phyloP scores from a whole-genome alignment of 2,797 vertebrate genomes.

The Poecilia wingei region DNA sequence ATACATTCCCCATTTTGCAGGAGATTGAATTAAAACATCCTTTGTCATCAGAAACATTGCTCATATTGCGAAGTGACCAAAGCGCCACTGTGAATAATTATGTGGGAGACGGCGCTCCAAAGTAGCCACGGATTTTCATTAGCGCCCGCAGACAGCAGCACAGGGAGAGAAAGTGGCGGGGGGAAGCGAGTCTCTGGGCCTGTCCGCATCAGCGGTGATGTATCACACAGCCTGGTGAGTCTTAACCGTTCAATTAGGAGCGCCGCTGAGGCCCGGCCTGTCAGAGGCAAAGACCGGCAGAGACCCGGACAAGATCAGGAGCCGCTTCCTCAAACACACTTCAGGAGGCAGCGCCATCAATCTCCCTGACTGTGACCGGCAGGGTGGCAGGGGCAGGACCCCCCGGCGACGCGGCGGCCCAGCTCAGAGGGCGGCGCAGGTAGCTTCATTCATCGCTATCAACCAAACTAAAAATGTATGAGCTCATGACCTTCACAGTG shows the following conservation, averaged over 20 bases:
- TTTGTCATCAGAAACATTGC: conserved; percentile 72
- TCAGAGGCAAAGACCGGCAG: conserved; percentile 62
- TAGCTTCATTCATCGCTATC: conserved; percentile 75
- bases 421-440: conserved; percentile 64
- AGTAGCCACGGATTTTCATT: conserved; percentile 73
- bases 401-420: conserved; percentile 44
- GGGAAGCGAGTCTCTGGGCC: conserved; percentile 39
- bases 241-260: conserved; percentile 80
- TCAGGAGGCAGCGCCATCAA: conserved; percentile 64
- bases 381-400: conserved; percentile 56
- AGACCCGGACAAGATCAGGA: conserved; percentile 77
- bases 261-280: conserved; percentile 69
- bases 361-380: conserved; percentile 67
- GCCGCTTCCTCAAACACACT: conserved; percentile 75
- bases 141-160: conserved; percentile 60
- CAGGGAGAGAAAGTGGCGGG: conserved; percentile 17
- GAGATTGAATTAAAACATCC: conserved; percentile 70
- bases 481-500: conserved; percentile 77
- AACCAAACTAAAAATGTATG: conserved; percentile 73
- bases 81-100: conserved; percentile 61
- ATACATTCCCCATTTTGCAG: conserved; percentile 52
- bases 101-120: conserved; percentile 49
- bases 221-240: conserved; percentile 72
- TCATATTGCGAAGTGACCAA: conserved; percentile 64
- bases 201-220: conserved; percentile 73